Base-by-base conservation (phyloP, 2,113 vertebrate genomes). In the Petromus typicus region DNA sequence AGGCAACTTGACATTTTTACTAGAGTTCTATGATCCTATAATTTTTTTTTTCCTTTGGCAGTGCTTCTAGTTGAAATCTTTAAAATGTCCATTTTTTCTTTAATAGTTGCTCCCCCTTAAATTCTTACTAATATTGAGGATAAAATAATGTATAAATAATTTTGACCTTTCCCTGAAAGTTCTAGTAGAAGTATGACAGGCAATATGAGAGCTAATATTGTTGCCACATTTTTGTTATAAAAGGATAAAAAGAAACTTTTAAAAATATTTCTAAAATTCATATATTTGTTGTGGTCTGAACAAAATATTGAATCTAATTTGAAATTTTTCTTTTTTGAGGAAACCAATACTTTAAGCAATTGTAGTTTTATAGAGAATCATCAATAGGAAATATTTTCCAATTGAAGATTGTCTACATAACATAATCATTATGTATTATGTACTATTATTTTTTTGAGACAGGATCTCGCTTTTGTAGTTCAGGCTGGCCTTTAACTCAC, bases 1-100 rank as follows among this genome's bases (percentile, higher is more conserved):
- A 61, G 66, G 7, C 4, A 75, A 83, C 51, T 67, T 94, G 96
- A 92, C 45, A 61, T 96, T 97, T 98, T 98, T 95, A 94, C 32
- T 93, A 56, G 16, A 85, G 32, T 66, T 93, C 2, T 54, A 87
- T 81, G 71, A 81, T 89, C 93, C 80, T 40, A 54, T 82, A 80
- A 93, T 4, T 90, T 97, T 96, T n/a, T n/a, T 89, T 37, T 48
- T 30, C 17, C 17, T 57, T 87, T n/a, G 2, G 10, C 40, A 25
- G 88, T 84, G 91, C 69, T 96, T 94, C 30, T 12, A 66, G 11
- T 83, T 0, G 0, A 92, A 43, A 5, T 45, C 12, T 89, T 82
- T 82, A 85, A 80, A 87, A 90, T 51, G 54, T 43, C 30, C 57
- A 78, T 56, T 80, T 3, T 89, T 95, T 89, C 34, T 48, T 81